A percentile compares a stretch with the other conserved stretches of the same genome.
These are phyloP conservation scores for Tetragonisca angustula DNA, from an alignment of 2,888 invertebrate genomes.

Conservation along the genomic window DNA sequence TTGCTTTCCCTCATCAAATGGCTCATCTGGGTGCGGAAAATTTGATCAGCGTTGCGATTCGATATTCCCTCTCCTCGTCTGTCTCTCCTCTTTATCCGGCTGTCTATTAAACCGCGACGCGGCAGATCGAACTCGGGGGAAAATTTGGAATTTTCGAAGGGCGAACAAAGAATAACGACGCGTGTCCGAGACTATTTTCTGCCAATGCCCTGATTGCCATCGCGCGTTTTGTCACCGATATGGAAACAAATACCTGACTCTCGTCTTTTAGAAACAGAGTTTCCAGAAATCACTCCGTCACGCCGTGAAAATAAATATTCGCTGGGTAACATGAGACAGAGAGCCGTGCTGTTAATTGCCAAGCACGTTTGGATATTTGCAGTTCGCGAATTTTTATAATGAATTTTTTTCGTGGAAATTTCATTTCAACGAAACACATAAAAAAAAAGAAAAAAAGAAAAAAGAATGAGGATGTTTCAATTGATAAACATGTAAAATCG, in stretches of 20 bases:
- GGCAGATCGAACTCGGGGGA: not conserved
- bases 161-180: not conserved
- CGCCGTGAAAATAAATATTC: no score
- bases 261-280: not conserved
- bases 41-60: conserved; percentile 43
- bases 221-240: not conserved
- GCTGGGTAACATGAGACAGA: no score
- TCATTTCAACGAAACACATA: no score
- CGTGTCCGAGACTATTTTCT: not conserved
- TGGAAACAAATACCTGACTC: not conserved
- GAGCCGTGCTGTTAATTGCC: no score
- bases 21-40: conserved; percentile 44
- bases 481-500: no score
- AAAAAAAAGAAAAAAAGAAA: no score
- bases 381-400: no score
- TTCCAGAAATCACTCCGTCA: not conserved
- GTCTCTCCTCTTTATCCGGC: conserved; percentile 19
- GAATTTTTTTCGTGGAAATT: no score
- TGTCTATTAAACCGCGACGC: conserved; percentile 37
- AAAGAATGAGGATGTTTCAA: no score
- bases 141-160: conserved; percentile 6
- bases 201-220: not conserved
- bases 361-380: no score
- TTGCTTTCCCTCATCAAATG: conserved; percentile 41
- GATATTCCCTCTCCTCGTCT: conserved; percentile 21